Conservation (phyloP, 2,888 invertebrate genomes). For the Carcina quercana region DNA sequence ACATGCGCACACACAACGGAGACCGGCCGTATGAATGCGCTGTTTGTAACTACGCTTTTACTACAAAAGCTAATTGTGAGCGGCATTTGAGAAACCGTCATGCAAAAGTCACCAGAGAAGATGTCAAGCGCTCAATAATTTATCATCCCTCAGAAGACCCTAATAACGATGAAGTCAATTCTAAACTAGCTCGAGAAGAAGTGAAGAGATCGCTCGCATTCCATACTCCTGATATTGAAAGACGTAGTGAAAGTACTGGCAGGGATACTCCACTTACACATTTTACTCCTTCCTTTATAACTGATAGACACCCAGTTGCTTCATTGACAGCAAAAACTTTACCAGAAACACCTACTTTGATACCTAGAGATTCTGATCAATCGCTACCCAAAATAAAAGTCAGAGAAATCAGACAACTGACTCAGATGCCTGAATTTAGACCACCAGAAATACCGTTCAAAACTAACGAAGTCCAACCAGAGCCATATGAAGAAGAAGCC, state of each 20-base stretch:
- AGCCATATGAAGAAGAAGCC: conserved; percentile 63
- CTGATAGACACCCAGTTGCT: conserved; percentile 60
- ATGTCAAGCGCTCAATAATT: conserved; percentile 90
- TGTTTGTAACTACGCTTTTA: conserved; percentile 97
- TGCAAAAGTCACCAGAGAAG: conserved; percentile 88
- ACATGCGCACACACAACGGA: conserved; percentile 95
- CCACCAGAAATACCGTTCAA: conserved; percentile 49
- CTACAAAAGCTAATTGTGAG: conserved; percentile 98
- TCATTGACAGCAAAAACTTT: conserved; percentile 46
- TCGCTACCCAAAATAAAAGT: conserved; percentile 70
- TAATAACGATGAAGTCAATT: conserved; percentile 81
- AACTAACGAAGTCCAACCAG: conserved; percentile 41
- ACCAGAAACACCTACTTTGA: conserved; percentile 43
- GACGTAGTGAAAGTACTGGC: conserved; percentile 51
- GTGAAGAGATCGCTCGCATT: conserved; percentile 72
- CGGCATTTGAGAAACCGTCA: conserved; percentile 94
- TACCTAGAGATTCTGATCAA: conserved; percentile 55
- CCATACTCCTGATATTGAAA: conserved; percentile 67
- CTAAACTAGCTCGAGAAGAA: conserved; percentile 70
- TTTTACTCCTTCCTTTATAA: conserved; percentile 57
- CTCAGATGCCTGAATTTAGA: conserved; percentile 69
- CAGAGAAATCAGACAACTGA: conserved; percentile 77
- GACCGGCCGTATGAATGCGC: conserved; percentile 96
- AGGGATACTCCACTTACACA: conserved; percentile 60
- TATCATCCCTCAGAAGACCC: conserved; percentile 91